Conservation (phyloP, 2,797 vertebrate species). For the Rachycentron canadum region DNA sequence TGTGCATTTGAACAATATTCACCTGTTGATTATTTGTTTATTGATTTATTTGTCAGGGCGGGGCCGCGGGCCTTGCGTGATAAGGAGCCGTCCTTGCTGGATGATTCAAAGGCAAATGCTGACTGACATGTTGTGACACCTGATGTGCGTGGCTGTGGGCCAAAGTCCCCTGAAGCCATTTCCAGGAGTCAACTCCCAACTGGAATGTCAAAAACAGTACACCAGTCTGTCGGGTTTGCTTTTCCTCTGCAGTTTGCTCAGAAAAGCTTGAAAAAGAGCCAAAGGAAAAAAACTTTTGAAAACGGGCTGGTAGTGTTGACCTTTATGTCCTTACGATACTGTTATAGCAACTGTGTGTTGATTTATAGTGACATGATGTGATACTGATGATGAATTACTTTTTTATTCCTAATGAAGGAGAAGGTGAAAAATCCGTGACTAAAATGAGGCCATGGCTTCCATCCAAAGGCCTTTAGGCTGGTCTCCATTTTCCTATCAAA, state of each 20-base stretch:
- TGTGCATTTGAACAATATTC: background rate
- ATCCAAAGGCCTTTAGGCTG: slow-evolving; percentile 20
- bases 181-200: slow-evolving; percentile 68
- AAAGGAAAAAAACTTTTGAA: background rate
- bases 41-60: slow-evolving; percentile 35
- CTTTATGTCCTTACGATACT: too few relatives aligned
- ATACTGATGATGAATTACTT: background rate
- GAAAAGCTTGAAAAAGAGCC: slow-evolving; percentile 3
- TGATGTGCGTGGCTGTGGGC: slow-evolving; percentile 69
- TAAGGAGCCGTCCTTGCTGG: slow-evolving; percentile 46
- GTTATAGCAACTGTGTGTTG: background rate
- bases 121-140: slow-evolving; percentile 78
- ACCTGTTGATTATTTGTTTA: background rate
- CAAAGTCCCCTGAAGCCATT: slow-evolving; percentile 73
- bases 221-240: slow-evolving; percentile 65
- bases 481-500: background rate
- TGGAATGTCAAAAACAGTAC: slow-evolving; percentile 73
- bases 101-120: slow-evolving; percentile 75
- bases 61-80: slow-evolving; percentile 51
- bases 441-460: slow-evolving; percentile 2
- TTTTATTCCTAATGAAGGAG: background rate
- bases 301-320: background rate
- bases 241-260: slow-evolving; percentile 12
- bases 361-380: background rate
- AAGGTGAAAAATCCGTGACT: background rate